These are phyloP conservation scores for Brachionus sp. DNA, from an alignment of 1,140 invertebrate genomes.

Conservation along the genomic window DNA sequence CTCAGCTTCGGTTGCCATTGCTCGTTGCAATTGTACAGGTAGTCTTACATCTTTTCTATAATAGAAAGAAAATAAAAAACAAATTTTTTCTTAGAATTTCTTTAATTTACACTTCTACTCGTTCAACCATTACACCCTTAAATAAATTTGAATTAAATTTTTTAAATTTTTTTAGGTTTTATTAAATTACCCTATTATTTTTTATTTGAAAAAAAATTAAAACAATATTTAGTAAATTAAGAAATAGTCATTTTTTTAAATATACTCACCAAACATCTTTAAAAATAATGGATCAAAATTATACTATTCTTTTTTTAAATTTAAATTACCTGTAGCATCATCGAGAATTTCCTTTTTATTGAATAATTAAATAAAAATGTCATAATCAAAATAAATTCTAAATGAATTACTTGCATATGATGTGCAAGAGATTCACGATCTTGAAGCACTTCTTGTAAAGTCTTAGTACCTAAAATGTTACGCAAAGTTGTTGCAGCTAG, in stretches of 20 bases:
- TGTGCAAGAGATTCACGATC: conserved; percentile 46
- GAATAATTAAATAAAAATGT: neutral
- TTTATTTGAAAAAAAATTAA: neutral
- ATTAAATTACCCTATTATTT: conserved; percentile 28
- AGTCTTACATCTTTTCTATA: conserved; percentile 50
- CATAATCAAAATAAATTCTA: neutral
- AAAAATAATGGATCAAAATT: neutral
- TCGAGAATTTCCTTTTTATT: conserved; percentile 44
- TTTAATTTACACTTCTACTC: conserved; percentile 45
- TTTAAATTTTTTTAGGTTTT: neutral
- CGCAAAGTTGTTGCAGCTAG: conserved; percentile 48
- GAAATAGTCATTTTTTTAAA: neutral
- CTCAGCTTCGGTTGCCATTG: conserved; percentile 57
- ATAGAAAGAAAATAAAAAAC: neutral
- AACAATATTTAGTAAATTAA: neutral
- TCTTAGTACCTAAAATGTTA: conserved; percentile 47
- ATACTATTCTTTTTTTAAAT: neutral
- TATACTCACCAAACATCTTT: conserved; percentile 43
- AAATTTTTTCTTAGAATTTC: neutral
- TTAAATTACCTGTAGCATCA: conserved; percentile 35
- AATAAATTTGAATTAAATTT: neutral
- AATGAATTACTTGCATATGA: conserved; percentile 35
- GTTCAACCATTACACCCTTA: conserved; percentile 46
- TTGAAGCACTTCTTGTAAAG: conserved; percentile 47
- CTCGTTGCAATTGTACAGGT: conserved; percentile 52